Conservation (phyloP, 2,797 vertebrate species). For the Holocentrus rufus region DNA sequence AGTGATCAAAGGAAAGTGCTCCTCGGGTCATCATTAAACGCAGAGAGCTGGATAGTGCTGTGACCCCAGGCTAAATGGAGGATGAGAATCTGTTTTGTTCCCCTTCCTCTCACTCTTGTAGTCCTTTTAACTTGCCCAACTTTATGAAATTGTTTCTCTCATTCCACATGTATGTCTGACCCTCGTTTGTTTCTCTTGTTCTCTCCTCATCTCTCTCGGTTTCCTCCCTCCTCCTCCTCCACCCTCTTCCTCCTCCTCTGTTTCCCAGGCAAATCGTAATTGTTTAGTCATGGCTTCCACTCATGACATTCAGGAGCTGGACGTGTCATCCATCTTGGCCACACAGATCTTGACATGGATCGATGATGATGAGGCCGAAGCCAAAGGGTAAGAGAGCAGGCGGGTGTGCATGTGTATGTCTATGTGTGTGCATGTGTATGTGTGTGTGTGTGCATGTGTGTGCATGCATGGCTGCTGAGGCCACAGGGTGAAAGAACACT, state of each 20-base stretch:
- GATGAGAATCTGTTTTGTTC: background rate
- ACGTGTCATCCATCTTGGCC: constrained; percentile 96
- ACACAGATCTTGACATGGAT: constrained; percentile 97
- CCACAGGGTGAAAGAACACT: background rate
- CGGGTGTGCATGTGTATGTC: constrained; percentile 4
- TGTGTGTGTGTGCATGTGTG: background rate
- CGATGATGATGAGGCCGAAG: constrained; percentile 94
- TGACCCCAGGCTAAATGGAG: constrained; percentile 17
- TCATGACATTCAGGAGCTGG: constrained; percentile 97
- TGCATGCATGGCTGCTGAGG: background rate
- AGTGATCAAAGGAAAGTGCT: constrained; percentile 20
- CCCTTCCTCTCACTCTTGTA: background rate
- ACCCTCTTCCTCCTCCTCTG: constrained; percentile 30
- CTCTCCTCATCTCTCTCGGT: no score
- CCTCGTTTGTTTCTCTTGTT: constrained; percentile 2
- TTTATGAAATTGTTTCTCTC: background rate
- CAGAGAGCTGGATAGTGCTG: constrained; percentile 14
- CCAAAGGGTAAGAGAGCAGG: constrained; percentile 86
- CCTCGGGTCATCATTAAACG: constrained; percentile 22
- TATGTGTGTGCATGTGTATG: background rate
- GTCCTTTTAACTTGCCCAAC: background rate
- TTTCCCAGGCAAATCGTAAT: constrained; percentile 93
- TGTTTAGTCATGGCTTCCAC: constrained; percentile 98
- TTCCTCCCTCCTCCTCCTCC: background rate
- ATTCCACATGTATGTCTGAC: background rate